Evolutionary conservation across 2,113 vertebrate genomes (phyloP), one percentile per base, ranked within the genome.

Genomic region (Corydoras maculifer): DNA sequence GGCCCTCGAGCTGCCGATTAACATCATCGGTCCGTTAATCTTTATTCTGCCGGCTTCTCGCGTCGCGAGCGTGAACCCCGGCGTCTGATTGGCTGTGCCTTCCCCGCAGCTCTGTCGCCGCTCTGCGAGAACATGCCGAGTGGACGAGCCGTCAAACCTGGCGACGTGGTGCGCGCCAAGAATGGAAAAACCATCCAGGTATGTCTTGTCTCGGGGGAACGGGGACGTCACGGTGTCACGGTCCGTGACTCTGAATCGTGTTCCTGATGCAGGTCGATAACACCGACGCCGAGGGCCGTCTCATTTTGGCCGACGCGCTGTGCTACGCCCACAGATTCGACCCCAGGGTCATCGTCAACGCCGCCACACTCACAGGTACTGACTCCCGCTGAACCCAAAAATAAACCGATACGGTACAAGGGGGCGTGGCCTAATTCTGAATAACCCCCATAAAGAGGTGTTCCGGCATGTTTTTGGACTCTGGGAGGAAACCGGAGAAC

Each of bases 111-210:
- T 85, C 82, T 99, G 84, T 89, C 95, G 53, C 95, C 97, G 0
- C 90, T 99, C 49, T 99, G 97, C 91, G 97, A 99, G 88, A 99
- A 99, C 81, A 93, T 99, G 94, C 95, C 96, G 43, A 95, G 93
- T 31, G 94, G 95, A 48, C 95, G 90, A 68, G 96, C 97, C 65
- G 96, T 86, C 75, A 99, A 98, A 78, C 96, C 97, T 4, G 97
- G 97, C 2, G 97, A 99, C 51, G 74, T 79, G 12, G 74, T 79
- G 9, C 54, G 31, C 29, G 97, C 97, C 64, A 96, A 81, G 85
- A 99, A 97, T 57, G 96, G 95, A 55, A 99, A 97, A 90, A 98
- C 96, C n/a, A 97, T 99, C 72, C 97, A 99, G 95, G 96, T 99
- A 63, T 51, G 9, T 69, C 18, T 69, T 31, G 2, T 14, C 43